Percentiles rank a stretch among this genome's conserved stretches.
Conservation (phyloP, 1,140 invertebrate species). For the Ruditapes philippinarum region DNA sequence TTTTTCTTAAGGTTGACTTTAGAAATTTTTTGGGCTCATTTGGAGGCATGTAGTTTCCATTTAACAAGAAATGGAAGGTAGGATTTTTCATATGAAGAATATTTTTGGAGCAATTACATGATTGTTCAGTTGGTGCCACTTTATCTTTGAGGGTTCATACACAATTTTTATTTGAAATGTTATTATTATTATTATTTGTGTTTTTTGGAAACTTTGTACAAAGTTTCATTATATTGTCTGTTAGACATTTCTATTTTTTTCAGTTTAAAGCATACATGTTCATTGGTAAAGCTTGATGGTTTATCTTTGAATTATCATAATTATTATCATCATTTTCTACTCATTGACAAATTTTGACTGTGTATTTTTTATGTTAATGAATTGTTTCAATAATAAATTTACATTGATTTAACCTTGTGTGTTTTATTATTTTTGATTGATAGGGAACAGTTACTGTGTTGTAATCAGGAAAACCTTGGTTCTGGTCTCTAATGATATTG, state of each 20-base stretch:
- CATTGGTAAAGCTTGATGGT: conserved; percentile 28
- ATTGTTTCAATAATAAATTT: conserved; percentile 71
- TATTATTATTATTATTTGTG: conserved; percentile 18
- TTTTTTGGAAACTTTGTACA: conserved; percentile 21
- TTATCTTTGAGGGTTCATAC: neutral
- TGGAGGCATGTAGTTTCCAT: too few relatives aligned
- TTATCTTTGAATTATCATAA: conserved; percentile 3
- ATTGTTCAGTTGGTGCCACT: neutral
- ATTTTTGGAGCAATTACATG: too few relatives aligned
- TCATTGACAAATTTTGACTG: conserved; percentile 52
- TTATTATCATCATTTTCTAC: conserved; percentile 52
- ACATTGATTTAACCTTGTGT: conserved; percentile 62
- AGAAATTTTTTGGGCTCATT: too few relatives aligned
- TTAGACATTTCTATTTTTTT: conserved; percentile 29
- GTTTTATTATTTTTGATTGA: neutral
- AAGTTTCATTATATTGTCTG: conserved; percentile 13
- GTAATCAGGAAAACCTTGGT: too few relatives aligned
- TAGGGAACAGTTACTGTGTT: neutral
- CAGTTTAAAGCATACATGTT: conserved; percentile 36
- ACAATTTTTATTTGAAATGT: conserved; percentile 19
- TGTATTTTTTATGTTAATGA: conserved; percentile 70
- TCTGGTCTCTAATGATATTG: too few relatives aligned
- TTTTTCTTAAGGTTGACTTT: too few relatives aligned
- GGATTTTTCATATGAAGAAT: too few relatives aligned
- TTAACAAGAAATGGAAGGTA: too few relatives aligned